A percentile compares a stretch with the other conserved stretches of the same genome.
Conservation (phyloP, 1,140 invertebrate genomes). For the Meloidogyne hapla region DNA sequence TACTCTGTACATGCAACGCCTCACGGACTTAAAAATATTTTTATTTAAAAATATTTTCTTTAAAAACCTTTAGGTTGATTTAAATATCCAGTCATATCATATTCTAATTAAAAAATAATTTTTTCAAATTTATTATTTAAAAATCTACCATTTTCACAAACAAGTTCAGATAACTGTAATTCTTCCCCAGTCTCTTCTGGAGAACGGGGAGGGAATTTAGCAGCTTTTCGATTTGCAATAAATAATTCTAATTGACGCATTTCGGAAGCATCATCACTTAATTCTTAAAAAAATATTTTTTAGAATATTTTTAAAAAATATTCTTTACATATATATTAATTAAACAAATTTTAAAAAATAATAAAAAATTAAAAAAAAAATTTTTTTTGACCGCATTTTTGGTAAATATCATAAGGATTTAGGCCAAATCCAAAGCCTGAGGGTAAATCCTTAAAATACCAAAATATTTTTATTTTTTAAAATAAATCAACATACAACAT, state of each 20-base stretch:
- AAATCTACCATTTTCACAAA: conserved; percentile 22
- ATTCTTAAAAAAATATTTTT: too few species aligned
- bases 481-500: conserved; percentile 30
- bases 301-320: too few species aligned
- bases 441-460: conserved; percentile 12
- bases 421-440: conserved; percentile 49
- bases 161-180: conserved; percentile 19
- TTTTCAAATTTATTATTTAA: neutral
- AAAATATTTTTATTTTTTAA: neutral
- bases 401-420: conserved; percentile 57
- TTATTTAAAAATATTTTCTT: neutral
- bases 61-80: conserved; percentile 42
- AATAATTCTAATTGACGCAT: conserved; percentile 17
- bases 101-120: conserved; percentile 34
- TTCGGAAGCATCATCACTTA: conserved; percentile 18
- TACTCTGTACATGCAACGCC: conserved; percentile 57
- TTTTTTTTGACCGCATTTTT: conserved; percentile 28
- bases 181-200: conserved; percentile 1
- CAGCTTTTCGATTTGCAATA: conserved; percentile 9
- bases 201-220: neutral
- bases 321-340: too few species aligned
- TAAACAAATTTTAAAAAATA: conserved; percentile 11
- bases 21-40: conserved; percentile 49
- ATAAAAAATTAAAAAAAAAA: neutral
- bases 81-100: conserved; percentile 60